A percentile compares a stretch with the other conserved stretches of the same genome.
Conservation (phyloP, 1,140 invertebrate genomes). For the Centruroides sculpturatus region DNA sequence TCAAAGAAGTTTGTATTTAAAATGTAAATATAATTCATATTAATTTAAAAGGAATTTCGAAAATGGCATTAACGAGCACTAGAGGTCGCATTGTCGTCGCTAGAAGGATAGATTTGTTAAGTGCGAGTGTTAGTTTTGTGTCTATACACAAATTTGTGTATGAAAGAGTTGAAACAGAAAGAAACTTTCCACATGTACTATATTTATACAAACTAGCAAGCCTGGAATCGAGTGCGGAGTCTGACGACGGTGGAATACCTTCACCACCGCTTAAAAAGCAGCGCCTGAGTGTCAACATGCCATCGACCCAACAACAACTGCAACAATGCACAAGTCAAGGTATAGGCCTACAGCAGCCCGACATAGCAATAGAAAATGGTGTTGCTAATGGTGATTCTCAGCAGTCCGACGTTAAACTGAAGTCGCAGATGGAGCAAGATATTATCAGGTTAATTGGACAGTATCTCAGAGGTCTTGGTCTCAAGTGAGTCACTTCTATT, state of each 20-base stretch:
- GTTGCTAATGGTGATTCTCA: constrained; percentile 24
- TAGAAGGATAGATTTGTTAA: too few species aligned
- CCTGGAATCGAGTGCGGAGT: constrained; percentile 83
- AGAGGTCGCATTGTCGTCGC: too few species aligned
- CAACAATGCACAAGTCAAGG: constrained; percentile 17
- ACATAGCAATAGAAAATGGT: constrained; percentile 17
- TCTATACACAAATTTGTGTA: too few species aligned
- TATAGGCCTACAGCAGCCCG: too few species aligned
- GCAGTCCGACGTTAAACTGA: background rate
- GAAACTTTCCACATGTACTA: constrained; percentile 24
- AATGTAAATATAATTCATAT: too few species aligned
- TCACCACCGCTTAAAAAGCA: constrained; percentile 81
- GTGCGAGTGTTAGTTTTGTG: too few species aligned
- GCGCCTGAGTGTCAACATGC: constrained; percentile 33
- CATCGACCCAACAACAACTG: constrained; percentile 13
- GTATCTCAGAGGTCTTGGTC: constrained; percentile 29
- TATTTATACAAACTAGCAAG: constrained; percentile 45
- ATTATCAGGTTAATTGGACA: constrained; percentile 34
- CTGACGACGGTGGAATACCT: constrained; percentile 75
- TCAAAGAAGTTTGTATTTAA: too few species aligned
- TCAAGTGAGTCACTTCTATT: constrained; percentile 24
- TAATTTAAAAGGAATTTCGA: too few species aligned
- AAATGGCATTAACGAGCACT: too few species aligned
- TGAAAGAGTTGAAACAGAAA: background rate
- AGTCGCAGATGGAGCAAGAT: constrained; percentile 23